Conservation (phyloP, 2,888 invertebrate genomes). For the Perizoma flavofasciatum region DNA sequence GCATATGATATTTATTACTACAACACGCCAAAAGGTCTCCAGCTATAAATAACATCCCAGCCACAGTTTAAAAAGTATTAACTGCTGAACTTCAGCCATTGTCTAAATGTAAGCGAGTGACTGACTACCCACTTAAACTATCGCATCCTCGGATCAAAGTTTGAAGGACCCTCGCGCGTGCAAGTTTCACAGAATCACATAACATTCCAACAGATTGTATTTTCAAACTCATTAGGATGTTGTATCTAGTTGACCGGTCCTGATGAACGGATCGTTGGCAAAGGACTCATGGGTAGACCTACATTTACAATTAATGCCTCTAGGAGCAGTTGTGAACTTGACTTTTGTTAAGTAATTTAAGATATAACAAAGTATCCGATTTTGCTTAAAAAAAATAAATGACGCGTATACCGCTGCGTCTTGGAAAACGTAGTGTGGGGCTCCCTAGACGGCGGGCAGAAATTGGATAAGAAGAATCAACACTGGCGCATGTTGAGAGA, state of each 20-base stretch:
- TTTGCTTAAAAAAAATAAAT: no score
- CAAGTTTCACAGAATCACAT: slow-evolving; percentile 47
- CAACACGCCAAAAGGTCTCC: not conserved
- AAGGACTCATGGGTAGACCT: slow-evolving; percentile 19
- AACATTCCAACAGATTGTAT: slow-evolving; percentile 49
- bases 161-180: slow-evolving; percentile 31
- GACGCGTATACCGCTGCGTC: no score
- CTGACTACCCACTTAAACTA: slow-evolving; percentile 5
- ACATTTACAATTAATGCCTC: slow-evolving; percentile 1
- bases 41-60: not conserved
- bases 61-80: not conserved
- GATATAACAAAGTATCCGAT: no score
- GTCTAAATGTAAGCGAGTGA: not conserved
- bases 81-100: not conserved
- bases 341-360: not conserved
- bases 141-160: slow-evolving; percentile 16
- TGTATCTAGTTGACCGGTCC: slow-evolving; percentile 30
- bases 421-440: no score
- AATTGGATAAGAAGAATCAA: no score
- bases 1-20: no score
- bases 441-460: no score
- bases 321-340: slow-evolving; percentile 6
- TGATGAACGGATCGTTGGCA: slow-evolving; percentile 16
- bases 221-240: slow-evolving; percentile 51
- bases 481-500: no score